Percentiles rank a stretch among this genome's conserved stretches.
phyloP scores from a whole-genome alignment of 2,888 invertebrate genomes.

The Alloscopus bannaensis region DNA sequence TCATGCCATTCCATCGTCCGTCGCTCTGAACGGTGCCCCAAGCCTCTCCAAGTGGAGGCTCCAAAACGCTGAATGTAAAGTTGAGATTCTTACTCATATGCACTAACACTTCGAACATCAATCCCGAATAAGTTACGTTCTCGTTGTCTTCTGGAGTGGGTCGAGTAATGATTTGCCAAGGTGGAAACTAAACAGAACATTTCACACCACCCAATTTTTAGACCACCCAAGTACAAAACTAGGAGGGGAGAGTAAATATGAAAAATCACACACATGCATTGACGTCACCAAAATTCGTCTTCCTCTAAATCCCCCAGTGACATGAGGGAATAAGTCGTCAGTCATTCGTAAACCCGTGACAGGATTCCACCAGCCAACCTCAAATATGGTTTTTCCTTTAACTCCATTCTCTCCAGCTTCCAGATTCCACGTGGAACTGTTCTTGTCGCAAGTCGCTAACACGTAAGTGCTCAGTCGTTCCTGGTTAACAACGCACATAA shows the following conservation, averaged over 20 bases:
- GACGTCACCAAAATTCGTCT: conserved; percentile 84
- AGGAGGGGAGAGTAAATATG: too few species aligned
- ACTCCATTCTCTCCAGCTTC: conserved; percentile 70
- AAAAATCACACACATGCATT: conserved; percentile 88
- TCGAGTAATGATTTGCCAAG: conserved; percentile 86
- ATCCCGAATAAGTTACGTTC: conserved; percentile 80
- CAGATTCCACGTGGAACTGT: conserved; percentile 64
- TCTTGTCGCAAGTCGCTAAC: conserved; percentile 60
- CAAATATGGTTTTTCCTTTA: conserved; percentile 68
- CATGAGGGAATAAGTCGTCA: conserved; percentile 87
- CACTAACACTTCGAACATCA: conserved; percentile 87
- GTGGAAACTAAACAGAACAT: conserved; percentile 91
- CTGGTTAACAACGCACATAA: too few species aligned
- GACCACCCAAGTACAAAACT: too few species aligned
- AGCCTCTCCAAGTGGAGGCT: conserved; percentile 73
- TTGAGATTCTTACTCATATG: conserved; percentile 86
- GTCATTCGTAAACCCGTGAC: conserved; percentile 69
- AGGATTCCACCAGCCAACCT: conserved; percentile 69
- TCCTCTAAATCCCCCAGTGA: conserved; percentile 86
- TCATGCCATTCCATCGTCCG: conserved; percentile 76
- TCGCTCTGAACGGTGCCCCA: conserved; percentile 73
- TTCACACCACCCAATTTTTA: too few species aligned
- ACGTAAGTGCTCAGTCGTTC: conserved; percentile 28
- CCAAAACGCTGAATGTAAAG: conserved; percentile 81
- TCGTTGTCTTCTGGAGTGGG: conserved; percentile 78